A percentile compares a stretch with the other conserved stretches of the same genome.
phyloP scores from a whole-genome alignment of 2,888 invertebrate species.

The Leistus spinibarbis region DNA sequence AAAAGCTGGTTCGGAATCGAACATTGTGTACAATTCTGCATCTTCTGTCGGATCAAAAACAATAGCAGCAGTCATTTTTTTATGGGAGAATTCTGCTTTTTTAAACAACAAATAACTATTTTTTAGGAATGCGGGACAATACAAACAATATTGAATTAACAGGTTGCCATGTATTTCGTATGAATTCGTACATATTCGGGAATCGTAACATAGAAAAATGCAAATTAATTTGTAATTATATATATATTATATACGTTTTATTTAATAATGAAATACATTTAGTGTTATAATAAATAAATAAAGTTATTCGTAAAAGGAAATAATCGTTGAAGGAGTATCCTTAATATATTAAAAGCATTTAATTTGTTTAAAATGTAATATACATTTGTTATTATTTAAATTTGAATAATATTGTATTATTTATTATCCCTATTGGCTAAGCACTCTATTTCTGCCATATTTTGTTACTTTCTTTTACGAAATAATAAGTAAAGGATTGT shows the following conservation, averaged over 20 bases:
- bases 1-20: constrained; percentile 27
- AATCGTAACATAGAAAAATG: neutral
- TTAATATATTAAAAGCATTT: too few species aligned
- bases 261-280: too few species aligned
- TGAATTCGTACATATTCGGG: neutral
- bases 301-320: too few species aligned
- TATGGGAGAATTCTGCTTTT: neutral
- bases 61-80: constrained; percentile 19
- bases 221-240: neutral
- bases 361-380: too few species aligned
- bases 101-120: neutral
- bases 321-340: too few species aligned
- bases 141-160: constrained; percentile 21
- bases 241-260: neutral
- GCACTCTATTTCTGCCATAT: too few species aligned
- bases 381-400: too few species aligned
- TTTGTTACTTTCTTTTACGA: too few species aligned
- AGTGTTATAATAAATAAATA: too few species aligned
- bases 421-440: too few species aligned
- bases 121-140: neutral
- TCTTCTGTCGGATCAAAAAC: constrained; percentile 26
- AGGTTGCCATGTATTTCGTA: constrained; percentile 17
- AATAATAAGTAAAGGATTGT: too few species aligned
- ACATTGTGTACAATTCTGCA: constrained; percentile 32
- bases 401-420: too few species aligned